Evolutionary conservation across 2,113 vertebrate genomes (phyloP), one percentile per base, ranked within the genome.

Genomic region (Aphelocoma coerulescens): DNA sequence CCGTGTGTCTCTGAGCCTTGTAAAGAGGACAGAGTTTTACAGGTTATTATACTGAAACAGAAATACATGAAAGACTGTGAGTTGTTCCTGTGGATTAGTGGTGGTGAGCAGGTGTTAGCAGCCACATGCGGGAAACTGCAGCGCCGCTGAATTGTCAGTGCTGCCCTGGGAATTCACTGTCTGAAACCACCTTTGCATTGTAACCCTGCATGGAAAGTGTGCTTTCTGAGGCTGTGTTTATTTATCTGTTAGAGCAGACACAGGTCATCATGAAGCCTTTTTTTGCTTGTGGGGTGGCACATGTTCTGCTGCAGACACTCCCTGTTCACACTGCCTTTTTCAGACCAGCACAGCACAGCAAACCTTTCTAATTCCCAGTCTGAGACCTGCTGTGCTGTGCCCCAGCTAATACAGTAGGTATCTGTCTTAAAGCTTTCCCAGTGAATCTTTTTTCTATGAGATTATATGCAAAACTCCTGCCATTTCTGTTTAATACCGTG

Each of bases 231-330:
- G 39, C 39, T 41, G 39, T 11, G 39, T 41, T 41, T 41, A 41
- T 41, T 39, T 39, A 39, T 39, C 39, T 24, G 11, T 27, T 12
- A 2, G 14, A 44, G 49, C 22, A 8, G 12, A 68, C 65, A 10
- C 28, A 7, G 13, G 62, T 58, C 27, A 1, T 20, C 1, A 2
- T 20, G 52, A 48, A 66, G 28, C n/a, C 16, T 67, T 63, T 58
- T 59, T 27, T 10, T 39, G 15, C 0, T 0, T 21, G 13, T 58
- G 7, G 9, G 3, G 4, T 66, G 57, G 37, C 8, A 15, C 3
- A 1, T 12, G 30, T 35, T 30, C 13, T 37, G 4, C 4, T 35
- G 30, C 44, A 26, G 46, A 20, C 33, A 2, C 6, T 8, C 1
- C 1, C 5, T 21, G 19, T 4, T 8, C 35, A 4, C 8, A 3